Conservation (phyloP, 1,140 invertebrate species). For the Tetraneura akinire region DNA sequence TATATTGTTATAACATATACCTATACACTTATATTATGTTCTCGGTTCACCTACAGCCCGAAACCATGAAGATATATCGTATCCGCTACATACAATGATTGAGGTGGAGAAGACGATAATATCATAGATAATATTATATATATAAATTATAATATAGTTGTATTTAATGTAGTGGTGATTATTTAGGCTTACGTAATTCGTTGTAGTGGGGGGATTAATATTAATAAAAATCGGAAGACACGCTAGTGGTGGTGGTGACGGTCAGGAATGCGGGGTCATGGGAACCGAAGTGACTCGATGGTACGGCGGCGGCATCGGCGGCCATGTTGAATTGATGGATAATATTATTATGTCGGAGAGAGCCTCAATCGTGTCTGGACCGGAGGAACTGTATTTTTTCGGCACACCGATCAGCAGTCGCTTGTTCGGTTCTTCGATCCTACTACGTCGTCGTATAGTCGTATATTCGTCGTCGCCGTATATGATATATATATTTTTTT, state of each 20-base stretch:
- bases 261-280: conserved; percentile 51
- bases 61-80: conserved; percentile 22
- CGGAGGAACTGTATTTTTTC: conserved; percentile 51
- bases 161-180: conserved; percentile 12
- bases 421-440: conserved; percentile 23
- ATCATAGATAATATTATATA: neutral
- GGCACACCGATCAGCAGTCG: conserved; percentile 41
- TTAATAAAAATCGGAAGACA: conserved; percentile 37
- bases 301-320: conserved; percentile 25
- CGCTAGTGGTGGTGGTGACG: conserved; percentile 5
- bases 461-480: neutral
- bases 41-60: conserved; percentile 47
- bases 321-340: conserved; percentile 51
- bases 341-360: conserved; percentile 49
- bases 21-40: too few relatives aligned
- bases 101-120: conserved; percentile 17
- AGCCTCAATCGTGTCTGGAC: conserved; percentile 50
- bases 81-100: neutral
- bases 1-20: too few relatives aligned
- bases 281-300: conserved; percentile 48
- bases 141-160: too few relatives aligned
- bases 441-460: neutral
- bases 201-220: conserved; percentile 40
- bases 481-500: neutral
- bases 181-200: neutral